phyloP scores from a whole-genome alignment of 2,113 vertebrate genomes.

The Jacana jacana region DNA sequence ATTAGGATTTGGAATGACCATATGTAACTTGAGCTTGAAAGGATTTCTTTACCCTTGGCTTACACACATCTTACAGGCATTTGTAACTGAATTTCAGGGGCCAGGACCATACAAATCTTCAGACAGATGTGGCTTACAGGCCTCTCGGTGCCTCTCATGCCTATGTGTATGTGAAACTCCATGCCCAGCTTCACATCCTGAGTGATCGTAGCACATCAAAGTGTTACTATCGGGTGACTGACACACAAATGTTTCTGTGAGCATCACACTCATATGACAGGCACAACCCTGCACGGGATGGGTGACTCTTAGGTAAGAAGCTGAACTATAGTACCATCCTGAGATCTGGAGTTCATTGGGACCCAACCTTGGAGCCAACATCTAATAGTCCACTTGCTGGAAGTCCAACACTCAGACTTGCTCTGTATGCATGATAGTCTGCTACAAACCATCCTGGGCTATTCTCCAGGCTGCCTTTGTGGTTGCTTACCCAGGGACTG shows the following conservation, averaged over 20 bases:
- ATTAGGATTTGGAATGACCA: neutral
- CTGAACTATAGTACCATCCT: accelerated
- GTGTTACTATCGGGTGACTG: accelerated
- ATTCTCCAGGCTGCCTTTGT: neutral
- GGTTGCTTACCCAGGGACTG: accelerated
- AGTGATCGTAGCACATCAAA: neutral
- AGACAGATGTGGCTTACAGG: neutral
- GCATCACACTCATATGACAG: neutral
- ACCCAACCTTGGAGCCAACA: neutral
- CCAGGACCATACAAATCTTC: neutral
- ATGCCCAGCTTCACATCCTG: neutral
- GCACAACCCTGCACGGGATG: accelerated
- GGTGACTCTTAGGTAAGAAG: neutral
- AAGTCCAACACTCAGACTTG: neutral
- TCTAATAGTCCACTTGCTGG: accelerated
- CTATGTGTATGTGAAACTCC: neutral
- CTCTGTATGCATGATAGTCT: neutral
- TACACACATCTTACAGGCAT: neutral
- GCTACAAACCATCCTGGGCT: neutral
- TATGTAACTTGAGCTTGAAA: neutral
- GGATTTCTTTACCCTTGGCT: neutral
- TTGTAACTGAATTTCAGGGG: neutral
- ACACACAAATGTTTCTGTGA: neutral
- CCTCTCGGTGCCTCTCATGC: neutral
- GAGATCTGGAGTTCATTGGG: neutral